Conservation (phyloP, 2,797 vertebrate species). For the Orientallactaga sibirica region DNA sequence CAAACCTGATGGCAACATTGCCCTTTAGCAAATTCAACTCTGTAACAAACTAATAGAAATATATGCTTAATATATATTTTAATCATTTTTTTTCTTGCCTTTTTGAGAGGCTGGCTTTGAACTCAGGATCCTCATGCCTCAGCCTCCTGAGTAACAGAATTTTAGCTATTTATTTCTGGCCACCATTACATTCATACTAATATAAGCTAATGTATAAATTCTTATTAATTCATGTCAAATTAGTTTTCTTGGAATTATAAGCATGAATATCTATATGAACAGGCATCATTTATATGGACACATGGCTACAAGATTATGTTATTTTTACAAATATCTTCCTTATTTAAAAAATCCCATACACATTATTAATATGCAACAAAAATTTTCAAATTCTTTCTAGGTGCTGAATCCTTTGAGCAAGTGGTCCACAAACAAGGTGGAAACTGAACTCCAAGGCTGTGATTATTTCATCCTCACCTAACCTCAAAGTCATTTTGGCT, state of each 20-base stretch:
- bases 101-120: neutral
- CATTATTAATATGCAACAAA: neutral
- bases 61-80: neutral
- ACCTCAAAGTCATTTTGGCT: neutral
- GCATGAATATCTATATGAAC: neutral
- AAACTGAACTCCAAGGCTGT: neutral
- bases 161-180: neutral
- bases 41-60: neutral
- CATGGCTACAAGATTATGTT: neutral
- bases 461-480: neutral
- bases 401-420: neutral
- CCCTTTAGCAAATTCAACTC: slow-evolving; percentile 29
- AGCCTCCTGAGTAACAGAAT: neutral
- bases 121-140: neutral
- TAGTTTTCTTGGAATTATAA: neutral
- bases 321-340: neutral
- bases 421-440: neutral
- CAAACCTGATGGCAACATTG: neutral
- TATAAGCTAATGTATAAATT: neutral
- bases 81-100: neutral
- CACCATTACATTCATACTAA: neutral
- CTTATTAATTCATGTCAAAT: neutral
- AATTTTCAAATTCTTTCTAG: neutral
- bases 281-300: neutral
- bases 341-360: neutral